Evolutionary conservation across 2,797 vertebrate species (phyloP), one percentile per base, ranked within the genome.

Genomic region (Phrynocephalus vlangalii): DNA sequence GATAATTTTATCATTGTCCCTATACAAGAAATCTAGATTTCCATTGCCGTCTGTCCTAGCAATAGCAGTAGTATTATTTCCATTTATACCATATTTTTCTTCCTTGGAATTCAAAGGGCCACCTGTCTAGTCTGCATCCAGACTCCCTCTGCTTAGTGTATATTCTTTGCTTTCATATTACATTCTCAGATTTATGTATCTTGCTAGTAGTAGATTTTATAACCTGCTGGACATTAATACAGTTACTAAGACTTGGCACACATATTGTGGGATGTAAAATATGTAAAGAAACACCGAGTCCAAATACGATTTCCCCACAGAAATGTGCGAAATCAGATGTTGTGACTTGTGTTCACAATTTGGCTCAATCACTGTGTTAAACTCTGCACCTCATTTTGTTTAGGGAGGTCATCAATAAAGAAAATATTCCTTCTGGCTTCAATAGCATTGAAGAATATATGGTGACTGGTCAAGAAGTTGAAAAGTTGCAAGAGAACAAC

Each of bases 341-440:
- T 7, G 73, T 50, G 20, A 6, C 26, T 30, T 52, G 79, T 8
- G 4, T 87, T 87, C 75, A 83, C 26, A 18, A 78, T 76, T 20
- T 56, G 20, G 20, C 16, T 79, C 33, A 87, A 91, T 72, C 52
- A n/a, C 71, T 67, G n/a, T 89, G 1, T 44, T 89, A 90, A 63
- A 44, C 82, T 71, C 83, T 79, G 33, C 91, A 16, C 22, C 22
- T 87, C 92, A 90, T 91, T 22, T 87, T 91, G 2, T 66, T 83
- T 87, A 97, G 97, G 95, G 96, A 97, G 86, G 94, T 96, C 91
- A 84, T 97, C 95, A 97, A 99, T 96, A 99, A 99, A 95, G 98
- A 99, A 96, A 99, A 99, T 95, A 97, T 98, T 94, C 98, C 97
- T 0, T 98, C 97, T 83, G 96, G 93, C 79, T 91, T 96, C 84